Base-by-base conservation (phyloP, 1,140 invertebrate species). In the Cydia splendana region DNA sequence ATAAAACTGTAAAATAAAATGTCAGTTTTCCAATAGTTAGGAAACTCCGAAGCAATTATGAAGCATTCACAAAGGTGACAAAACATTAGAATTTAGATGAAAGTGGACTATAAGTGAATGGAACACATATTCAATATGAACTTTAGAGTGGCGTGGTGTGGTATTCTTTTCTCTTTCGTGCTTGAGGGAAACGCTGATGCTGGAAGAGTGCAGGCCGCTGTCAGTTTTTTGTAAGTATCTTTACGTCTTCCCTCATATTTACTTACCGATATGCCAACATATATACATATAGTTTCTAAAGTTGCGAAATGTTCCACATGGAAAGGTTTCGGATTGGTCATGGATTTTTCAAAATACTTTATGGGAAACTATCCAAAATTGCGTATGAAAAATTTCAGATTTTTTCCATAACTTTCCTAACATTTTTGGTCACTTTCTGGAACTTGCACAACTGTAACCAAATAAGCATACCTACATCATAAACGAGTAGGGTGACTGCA, bases 201-300 rank as follows among this genome's bases (percentile, higher is more conserved):
- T 0, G 87, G 87, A 15, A 84, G 87, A 76, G 88, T 92, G 28
- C 88, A 91, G 57, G 88, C 88, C 6, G 90, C 90, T 76, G 89
- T 92, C 12, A 91, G 87, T 81, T 92, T 91, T 80, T 69, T 92
- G 91, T 92, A 79, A 92, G 91, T 92, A 86, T 20, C 45, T 69
- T 76, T 75, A 74, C 34, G n/a, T 38, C 3, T 65, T 42, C 3
- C n/a, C 51, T 53, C 10, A 9, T n/a, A n/a, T n/a, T n/a, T 5
- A 53, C 13, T 53, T 53, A 13, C 4, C 10, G 2, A 45, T 10
- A 45, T 45, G 42, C 12, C 28, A 28, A 28, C 28, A 28, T 28
- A 28, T 45, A 45, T n/a, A n/a, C n/a, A n/a, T n/a, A n/a, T n/a
- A n/a, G 13, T 48, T 13, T 10, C 13, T 13, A 3, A 2, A 10